Evolutionary conservation across 1,140 invertebrate genomes (phyloP).

Genomic region (Drosophila tani): DNA sequence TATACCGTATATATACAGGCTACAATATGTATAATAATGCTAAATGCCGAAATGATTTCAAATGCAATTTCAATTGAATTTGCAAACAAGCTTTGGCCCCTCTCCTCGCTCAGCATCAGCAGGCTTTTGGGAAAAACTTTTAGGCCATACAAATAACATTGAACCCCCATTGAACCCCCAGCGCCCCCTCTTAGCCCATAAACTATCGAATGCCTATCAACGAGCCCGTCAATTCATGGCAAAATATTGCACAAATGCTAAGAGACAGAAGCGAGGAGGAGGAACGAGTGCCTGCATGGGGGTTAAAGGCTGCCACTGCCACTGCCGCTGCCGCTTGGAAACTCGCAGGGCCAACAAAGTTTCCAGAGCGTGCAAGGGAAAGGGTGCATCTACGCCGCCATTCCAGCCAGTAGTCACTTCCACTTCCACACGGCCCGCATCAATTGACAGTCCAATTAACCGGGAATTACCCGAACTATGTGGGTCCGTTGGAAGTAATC

Average conservation of each 20-base stretch:
- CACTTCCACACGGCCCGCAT: conserved; percentile 16
- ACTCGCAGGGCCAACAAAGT: conserved; percentile 46
- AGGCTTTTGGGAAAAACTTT: conserved; percentile 47
- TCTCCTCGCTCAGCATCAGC: not conserved
- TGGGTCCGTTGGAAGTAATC: conserved; percentile 49
- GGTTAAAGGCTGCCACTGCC: not conserved
- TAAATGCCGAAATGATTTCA: conserved; percentile 72
- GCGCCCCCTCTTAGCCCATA: not conserved
- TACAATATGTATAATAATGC: conserved; percentile 58
- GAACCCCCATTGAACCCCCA: not conserved
- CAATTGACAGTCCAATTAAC: conserved; percentile 57
- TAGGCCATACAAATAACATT: conserved; percentile 51
- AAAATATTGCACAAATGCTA: conserved; percentile 59
- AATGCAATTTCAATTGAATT: conserved; percentile 77
- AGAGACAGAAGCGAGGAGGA: conserved; percentile 15
- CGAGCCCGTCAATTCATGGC: conserved; percentile 59
- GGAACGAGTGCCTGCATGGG: conserved; percentile 1
- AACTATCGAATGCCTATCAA: conserved; percentile 36
- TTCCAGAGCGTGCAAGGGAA: conserved; percentile 2
- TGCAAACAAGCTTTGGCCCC: conserved; percentile 34
- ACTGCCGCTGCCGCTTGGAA: conserved; percentile 29
- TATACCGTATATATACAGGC: conserved; percentile 7
- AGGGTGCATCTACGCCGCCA: not conserved
- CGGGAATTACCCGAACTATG: conserved; percentile 50
- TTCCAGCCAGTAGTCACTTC: conserved; percentile 6